Conservation (phyloP, 2,113 vertebrate species). For the Chaetops frenatus region DNA sequence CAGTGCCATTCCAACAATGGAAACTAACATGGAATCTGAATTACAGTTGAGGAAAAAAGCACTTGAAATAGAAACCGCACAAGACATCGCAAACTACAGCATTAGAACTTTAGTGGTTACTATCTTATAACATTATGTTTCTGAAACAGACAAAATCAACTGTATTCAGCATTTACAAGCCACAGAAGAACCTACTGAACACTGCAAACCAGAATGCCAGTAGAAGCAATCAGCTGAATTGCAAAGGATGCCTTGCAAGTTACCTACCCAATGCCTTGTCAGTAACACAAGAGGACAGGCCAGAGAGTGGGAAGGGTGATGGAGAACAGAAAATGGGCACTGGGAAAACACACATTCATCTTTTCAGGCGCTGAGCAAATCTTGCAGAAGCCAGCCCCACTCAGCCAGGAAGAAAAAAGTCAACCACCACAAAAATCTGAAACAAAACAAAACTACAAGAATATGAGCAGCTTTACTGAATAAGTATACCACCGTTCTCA, state of each 20-base stretch:
- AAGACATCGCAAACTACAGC: background rate
- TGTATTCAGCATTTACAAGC: background rate
- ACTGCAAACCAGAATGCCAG: background rate
- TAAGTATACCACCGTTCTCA: background rate
- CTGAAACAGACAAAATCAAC: background rate
- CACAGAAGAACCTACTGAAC: background rate
- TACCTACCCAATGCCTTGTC: background rate
- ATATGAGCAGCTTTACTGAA: background rate
- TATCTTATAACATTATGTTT: background rate
- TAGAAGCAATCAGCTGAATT: background rate
- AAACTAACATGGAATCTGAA: slow-evolving; percentile 91
- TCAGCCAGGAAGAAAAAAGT: background rate
- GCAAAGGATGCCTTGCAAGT: background rate
- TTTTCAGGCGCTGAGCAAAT: background rate
- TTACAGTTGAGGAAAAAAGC: slow-evolving; percentile 68
- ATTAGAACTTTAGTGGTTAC: background rate
- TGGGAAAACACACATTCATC: background rate
- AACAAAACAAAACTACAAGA: background rate
- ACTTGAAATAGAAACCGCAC: background rate
- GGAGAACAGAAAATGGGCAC: background rate
- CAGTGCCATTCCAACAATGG: slow-evolving; percentile 89
- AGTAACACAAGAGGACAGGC: background rate
- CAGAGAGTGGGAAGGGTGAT: accelerated
- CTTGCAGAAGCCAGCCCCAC: background rate
- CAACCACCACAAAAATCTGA: background rate